Evolutionary conservation across 2,113 vertebrate genomes (phyloP).

Genomic region (Orycteropus afer): DNA sequence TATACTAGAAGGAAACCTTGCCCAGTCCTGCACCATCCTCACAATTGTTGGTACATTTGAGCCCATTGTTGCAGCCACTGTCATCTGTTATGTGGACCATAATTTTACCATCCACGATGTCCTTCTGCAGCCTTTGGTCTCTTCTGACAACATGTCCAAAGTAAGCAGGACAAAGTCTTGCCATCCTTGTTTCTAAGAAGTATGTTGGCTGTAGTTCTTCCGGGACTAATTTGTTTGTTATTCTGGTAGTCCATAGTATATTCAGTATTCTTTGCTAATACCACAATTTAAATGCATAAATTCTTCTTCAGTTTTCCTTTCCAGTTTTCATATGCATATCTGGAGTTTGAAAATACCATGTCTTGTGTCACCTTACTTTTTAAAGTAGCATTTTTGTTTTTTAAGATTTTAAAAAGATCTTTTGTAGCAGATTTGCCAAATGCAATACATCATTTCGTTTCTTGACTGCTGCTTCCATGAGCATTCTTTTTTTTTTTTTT

Average conservation of each 20-base stretch:
- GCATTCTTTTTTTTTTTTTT: no score
- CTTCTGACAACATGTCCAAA: background rate
- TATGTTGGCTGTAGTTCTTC: background rate
- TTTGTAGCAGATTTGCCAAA: background rate
- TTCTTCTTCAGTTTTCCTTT: background rate
- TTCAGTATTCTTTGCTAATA: background rate
- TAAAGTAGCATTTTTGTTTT: background rate
- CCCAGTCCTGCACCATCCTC: no score
- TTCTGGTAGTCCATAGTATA: background rate
- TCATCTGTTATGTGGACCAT: no score
- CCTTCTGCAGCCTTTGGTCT: no score
- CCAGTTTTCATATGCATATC: background rate
- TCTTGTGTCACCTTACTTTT: background rate
- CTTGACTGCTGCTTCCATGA: background rate
- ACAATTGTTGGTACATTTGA: no score
- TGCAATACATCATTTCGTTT: background rate
- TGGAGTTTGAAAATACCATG: background rate
- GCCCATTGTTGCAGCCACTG: no score
- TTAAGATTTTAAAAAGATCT: background rate
- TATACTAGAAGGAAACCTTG: no score
- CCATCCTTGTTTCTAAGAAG: background rate
- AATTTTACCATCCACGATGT: no score
- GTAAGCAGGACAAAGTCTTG: background rate
- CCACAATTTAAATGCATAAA: background rate
- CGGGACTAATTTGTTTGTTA: background rate